A percentile compares a stretch with the other conserved stretches of the same genome.
Evolutionary conservation across 2,113 vertebrate genomes (phyloP).

Genomic region (Etia nguti): DNA sequence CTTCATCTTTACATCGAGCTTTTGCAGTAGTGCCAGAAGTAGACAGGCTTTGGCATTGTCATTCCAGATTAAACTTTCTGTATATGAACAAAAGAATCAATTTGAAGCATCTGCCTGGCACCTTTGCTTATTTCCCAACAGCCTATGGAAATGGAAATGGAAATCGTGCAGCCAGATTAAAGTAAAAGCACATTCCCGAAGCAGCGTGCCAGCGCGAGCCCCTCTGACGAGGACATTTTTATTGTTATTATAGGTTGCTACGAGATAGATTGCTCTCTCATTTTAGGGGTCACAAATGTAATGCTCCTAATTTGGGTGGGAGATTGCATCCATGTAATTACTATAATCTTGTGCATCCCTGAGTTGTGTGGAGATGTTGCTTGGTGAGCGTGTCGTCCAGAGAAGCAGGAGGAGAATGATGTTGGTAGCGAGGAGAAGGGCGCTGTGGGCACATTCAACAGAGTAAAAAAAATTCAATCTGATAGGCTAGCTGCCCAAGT

Average conservation of each 20-base stretch:
- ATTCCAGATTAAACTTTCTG: constrained; percentile 32
- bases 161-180: constrained; percentile 40
- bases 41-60: constrained; percentile 30
- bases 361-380: constrained; percentile 25
- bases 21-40: neutral
- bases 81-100: constrained; percentile 37
- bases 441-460: neutral
- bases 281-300: constrained; percentile 57
- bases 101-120: constrained; percentile 55
- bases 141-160: constrained; percentile 47
- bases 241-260: constrained; percentile 51
- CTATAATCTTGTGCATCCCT: constrained; percentile 50
- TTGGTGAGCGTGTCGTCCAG: constrained; percentile 13
- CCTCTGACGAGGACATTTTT: constrained; percentile 7
- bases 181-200: constrained; percentile 26
- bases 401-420: neutral
- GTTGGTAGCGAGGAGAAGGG: neutral
- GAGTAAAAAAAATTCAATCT: neutral
- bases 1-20: constrained; percentile 9
- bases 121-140: constrained; percentile 44
- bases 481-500: neutral
- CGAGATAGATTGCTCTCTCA: constrained; percentile 43
- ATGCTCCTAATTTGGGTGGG: constrained; percentile 48
- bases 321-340: constrained; percentile 63
- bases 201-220: neutral